These are phyloP conservation scores for Seriola rivoliana DNA, from an alignment of 2,113 vertebrate species.

Conservation along the genomic window DNA sequence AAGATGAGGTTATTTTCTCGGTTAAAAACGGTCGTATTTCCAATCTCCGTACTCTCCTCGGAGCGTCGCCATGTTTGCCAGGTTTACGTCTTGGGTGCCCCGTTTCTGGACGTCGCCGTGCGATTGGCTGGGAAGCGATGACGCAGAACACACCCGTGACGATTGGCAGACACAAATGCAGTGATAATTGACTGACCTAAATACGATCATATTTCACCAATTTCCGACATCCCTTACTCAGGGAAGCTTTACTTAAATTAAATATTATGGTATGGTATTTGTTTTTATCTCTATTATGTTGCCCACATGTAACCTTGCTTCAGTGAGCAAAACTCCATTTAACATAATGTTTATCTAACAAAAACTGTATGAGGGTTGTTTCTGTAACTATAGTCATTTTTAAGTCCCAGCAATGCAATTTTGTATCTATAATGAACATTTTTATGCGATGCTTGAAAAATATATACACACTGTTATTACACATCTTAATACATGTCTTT, in stretches of 20 bases:
- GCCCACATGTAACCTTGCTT: too few relatives aligned
- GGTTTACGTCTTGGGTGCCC: constrained; percentile 75
- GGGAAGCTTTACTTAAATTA: background rate
- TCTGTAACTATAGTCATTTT: too few relatives aligned
- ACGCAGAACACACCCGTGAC: constrained; percentile 69
- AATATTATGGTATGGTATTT: background rate
- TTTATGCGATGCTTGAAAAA: too few relatives aligned
- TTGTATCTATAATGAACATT: too few relatives aligned
- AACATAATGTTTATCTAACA: too few relatives aligned
- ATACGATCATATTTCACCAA: constrained; percentile 5
- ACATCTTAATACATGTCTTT: too few relatives aligned
- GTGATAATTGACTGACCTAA: constrained; percentile 41
- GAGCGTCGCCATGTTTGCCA: constrained; percentile 86
- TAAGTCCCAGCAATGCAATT: too few relatives aligned
- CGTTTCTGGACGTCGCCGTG: constrained; percentile 43
- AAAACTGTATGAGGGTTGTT: too few relatives aligned
- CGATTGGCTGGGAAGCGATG: constrained; percentile 76
- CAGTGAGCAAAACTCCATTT: too few relatives aligned
- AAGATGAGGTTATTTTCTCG: constrained; percentile 50
- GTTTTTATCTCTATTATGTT: too few relatives aligned
- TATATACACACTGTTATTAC: too few relatives aligned
- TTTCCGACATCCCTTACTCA: background rate
- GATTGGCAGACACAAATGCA: constrained; percentile 46
- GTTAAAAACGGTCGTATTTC: constrained; percentile 80
- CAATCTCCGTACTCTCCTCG: constrained; percentile 80